Evolutionary conservation across 2,888 invertebrate species (phyloP).

Genomic region (Eledona agricola): DNA sequence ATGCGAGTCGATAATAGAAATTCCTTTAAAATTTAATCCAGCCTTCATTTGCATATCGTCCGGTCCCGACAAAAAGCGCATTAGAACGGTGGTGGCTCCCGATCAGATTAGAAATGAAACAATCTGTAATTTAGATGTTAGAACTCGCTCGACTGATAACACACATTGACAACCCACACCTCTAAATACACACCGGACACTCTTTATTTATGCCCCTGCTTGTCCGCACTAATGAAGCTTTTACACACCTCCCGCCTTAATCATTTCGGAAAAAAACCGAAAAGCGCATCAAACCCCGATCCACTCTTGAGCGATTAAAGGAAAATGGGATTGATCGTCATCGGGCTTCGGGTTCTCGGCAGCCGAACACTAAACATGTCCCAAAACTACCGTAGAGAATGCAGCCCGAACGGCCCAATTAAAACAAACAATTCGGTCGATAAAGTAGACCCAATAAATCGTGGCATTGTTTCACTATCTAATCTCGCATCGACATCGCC

Average conservation of each 20-base stretch:
- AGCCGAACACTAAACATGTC: slow-evolving; percentile 41
- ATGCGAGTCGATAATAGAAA: slow-evolving; percentile 44
- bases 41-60: slow-evolving; percentile 43
- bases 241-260: slow-evolving; percentile 13
- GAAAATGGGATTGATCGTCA: slow-evolving; percentile 36
- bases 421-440: slow-evolving; percentile 54
- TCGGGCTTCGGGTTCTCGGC: slow-evolving; percentile 32
- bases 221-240: slow-evolving; percentile 36
- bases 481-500: slow-evolving; percentile 60
- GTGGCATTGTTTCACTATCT: slow-evolving; percentile 61
- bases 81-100: slow-evolving; percentile 29
- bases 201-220: slow-evolving; percentile 30
- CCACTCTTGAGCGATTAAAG: slow-evolving; percentile 41
- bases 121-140: slow-evolving; percentile 38
- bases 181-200: slow-evolving; percentile 22
- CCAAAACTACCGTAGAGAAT: slow-evolving; percentile 43
- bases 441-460: slow-evolving; percentile 61
- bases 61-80: slow-evolving; percentile 26
- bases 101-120: slow-evolving; percentile 34
- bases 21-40: slow-evolving; percentile 43
- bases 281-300: slow-evolving; percentile 42
- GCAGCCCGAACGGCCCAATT: slow-evolving; percentile 51
- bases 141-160: slow-evolving; percentile 27
- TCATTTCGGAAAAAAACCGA: slow-evolving; percentile 7
- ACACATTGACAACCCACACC: slow-evolving; percentile 34